Percentiles rank a stretch among this genome's conserved stretches.
phyloP scores from a whole-genome alignment of 64 coral and sea anemone species.

The Astreopora myriophthalma region DNA sequence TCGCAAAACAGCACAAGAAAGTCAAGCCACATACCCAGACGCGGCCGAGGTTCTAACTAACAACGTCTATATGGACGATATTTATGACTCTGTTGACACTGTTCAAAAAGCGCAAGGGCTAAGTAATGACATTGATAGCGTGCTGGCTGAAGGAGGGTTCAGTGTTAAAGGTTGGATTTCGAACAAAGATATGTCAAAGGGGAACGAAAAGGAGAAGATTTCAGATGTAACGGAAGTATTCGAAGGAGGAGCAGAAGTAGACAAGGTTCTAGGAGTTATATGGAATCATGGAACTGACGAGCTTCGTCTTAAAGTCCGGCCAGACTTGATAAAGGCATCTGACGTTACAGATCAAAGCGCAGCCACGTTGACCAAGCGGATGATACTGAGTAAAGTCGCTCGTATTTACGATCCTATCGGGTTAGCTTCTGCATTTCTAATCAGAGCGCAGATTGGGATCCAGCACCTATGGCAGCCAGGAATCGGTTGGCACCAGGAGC shows the following conservation, averaged over 20 bases:
- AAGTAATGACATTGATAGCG: background rate
- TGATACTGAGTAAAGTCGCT: conserved; percentile 33
- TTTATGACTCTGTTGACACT: conserved; percentile 32
- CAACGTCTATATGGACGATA: conserved; percentile 58
- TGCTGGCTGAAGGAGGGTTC: conserved; percentile 52
- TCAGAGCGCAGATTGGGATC: conserved; percentile 14
- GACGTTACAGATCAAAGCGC: background rate
- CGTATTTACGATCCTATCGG: background rate
- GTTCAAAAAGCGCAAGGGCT: background rate
- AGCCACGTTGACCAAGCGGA: conserved; percentile 33
- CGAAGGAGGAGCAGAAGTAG: background rate
- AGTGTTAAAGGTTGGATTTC: conserved; percentile 50
- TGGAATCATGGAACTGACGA: conserved; percentile 51
- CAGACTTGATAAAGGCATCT: background rate
- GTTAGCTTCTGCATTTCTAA: too few species aligned
- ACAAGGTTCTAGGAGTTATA: conserved; percentile 24
- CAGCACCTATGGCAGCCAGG: conserved; percentile 33
- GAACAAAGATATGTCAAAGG: background rate
- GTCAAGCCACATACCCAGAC: background rate
- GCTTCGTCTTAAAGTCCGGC: conserved; percentile 19
- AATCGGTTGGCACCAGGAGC: too few species aligned
- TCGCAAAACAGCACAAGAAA: conserved; percentile 54
- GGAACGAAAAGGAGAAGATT: background rate
- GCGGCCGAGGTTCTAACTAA: conserved; percentile 17
- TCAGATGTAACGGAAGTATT: background rate